A percentile compares a stretch with the other conserved stretches of the same genome.
These are phyloP conservation scores for Patella pellucida DNA, from an alignment of 2,888 invertebrate genomes.

Conservation along the genomic window DNA sequence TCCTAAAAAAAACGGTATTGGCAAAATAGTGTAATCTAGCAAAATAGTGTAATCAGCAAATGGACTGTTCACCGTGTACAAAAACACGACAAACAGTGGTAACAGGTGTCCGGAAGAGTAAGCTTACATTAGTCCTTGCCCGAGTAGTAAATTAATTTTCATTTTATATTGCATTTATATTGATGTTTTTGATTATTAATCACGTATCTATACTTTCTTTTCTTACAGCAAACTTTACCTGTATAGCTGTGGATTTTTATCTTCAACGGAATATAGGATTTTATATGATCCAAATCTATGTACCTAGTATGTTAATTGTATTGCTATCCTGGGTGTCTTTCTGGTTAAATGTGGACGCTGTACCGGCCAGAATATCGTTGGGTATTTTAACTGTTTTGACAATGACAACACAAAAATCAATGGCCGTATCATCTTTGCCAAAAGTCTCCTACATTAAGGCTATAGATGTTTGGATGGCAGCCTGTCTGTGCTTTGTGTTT, in stretches of 20 bases:
- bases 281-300: constrained; percentile 62
- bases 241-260: constrained; percentile 47
- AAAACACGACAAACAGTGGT: too few relatives aligned
- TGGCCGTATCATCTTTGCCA: constrained; percentile 44
- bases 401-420: constrained; percentile 52
- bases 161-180: too few relatives aligned
- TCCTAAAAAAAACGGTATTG: too few relatives aligned
- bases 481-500: constrained; percentile 57
- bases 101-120: too few relatives aligned
- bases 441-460: constrained; percentile 59
- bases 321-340: constrained; percentile 60
- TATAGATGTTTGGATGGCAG: constrained; percentile 60
- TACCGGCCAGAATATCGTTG: constrained; percentile 53
- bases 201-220: background rate
- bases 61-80: too few relatives aligned
- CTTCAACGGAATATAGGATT: constrained; percentile 55
- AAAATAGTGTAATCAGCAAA: too few relatives aligned
- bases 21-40: too few relatives aligned
- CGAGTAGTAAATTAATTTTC: too few relatives aligned
- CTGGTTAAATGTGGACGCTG: constrained; percentile 57
- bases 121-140: too few relatives aligned
- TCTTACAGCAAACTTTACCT: constrained; percentile 49
- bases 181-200: too few relatives aligned
- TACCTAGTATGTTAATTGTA: constrained; percentile 58
- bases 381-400: constrained; percentile 54